These are phyloP conservation scores for Crioceris asparagi DNA, from an alignment of 2,888 invertebrate genomes.

Conservation along the genomic window DNA sequence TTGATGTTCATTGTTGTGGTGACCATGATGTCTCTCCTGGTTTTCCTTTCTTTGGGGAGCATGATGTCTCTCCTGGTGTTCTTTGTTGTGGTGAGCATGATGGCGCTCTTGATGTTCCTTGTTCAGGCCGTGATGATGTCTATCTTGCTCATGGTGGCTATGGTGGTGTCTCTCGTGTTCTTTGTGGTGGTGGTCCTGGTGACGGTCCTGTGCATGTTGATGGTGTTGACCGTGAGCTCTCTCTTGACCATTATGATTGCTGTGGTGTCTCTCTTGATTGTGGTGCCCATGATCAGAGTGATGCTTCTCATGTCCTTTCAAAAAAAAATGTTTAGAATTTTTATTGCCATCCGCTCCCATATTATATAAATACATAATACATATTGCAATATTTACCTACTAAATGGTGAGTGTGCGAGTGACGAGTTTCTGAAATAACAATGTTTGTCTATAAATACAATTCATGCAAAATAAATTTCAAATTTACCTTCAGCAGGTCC, in stretches of 20 bases:
- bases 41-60: slow-evolving; percentile 2
- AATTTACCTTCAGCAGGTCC: too few species aligned
- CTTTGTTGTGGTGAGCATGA: not conserved
- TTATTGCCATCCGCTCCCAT: slow-evolving; percentile 1
- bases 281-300: not conserved
- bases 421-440: too few species aligned
- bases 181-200: slow-evolving; percentile 3
- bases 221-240: not conserved
- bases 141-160: slow-evolving; percentile 3
- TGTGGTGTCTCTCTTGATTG: slow-evolving; percentile 3
- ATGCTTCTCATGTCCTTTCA: not conserved
- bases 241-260: slow-evolving; percentile 2
- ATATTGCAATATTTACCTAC: too few species aligned
- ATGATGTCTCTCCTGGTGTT: slow-evolving; percentile 6
- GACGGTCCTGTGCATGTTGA: slow-evolving; percentile 9
- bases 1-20: too few species aligned
- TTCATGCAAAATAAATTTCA: too few species aligned
- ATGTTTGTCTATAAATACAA: too few species aligned
- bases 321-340: not conserved
- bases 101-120: not conserved
- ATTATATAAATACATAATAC: not conserved
- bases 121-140: slow-evolving; percentile 3
- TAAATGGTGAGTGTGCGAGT: too few species aligned
- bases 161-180: slow-evolving; percentile 2
- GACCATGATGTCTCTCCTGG: too few species aligned